phyloP scores from a whole-genome alignment of 1,140 invertebrate genomes.

The Drosophila ohnishii region DNA sequence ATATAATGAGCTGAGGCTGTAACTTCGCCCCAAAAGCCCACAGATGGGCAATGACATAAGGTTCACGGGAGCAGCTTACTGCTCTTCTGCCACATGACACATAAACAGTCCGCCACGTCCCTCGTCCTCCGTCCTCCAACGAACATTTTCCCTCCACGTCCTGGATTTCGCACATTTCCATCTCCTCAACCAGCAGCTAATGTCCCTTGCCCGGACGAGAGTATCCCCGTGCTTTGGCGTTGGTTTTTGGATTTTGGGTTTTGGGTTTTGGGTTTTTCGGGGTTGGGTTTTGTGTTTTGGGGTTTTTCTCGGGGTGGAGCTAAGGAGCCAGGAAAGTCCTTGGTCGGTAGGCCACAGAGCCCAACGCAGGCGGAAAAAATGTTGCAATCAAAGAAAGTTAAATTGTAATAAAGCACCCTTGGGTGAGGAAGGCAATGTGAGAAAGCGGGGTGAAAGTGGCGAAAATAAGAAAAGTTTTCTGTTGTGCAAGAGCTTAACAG shows the following conservation, averaged over 20 bases:
- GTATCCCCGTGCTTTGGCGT: slow-evolving; percentile 19
- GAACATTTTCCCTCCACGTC: not conserved
- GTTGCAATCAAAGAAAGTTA: slow-evolving; percentile 80
- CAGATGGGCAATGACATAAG: slow-evolving; percentile 5
- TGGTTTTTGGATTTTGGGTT: slow-evolving; percentile 26
- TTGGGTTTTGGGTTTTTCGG: slow-evolving; percentile 26
- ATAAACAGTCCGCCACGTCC: slow-evolving; percentile 52
- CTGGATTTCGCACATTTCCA: slow-evolving; percentile 6
- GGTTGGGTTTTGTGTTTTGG: slow-evolving; percentile 17
- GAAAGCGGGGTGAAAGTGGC: slow-evolving; percentile 45
- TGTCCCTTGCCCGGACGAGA: slow-evolving; percentile 22
- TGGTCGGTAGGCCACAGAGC: slow-evolving; percentile 60
- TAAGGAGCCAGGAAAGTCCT: slow-evolving; percentile 14
- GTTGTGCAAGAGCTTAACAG: slow-evolving; percentile 64
- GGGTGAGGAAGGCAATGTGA: slow-evolving; percentile 20
- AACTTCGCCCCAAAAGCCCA: not conserved
- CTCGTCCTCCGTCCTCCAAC: not conserved
- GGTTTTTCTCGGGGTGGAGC: not conserved
- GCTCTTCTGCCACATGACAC: slow-evolving; percentile 27
- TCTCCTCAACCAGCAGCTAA: slow-evolving; percentile 34
- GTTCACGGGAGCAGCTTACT: not conserved
- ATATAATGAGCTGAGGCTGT: slow-evolving; percentile 52
- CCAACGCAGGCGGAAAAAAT: slow-evolving; percentile 60
- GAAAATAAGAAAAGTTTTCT: slow-evolving; percentile 71
- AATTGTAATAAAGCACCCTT: slow-evolving; percentile 81